Conservation (phyloP, 1,140 invertebrate genomes). For the Condylostylus longicornis region DNA sequence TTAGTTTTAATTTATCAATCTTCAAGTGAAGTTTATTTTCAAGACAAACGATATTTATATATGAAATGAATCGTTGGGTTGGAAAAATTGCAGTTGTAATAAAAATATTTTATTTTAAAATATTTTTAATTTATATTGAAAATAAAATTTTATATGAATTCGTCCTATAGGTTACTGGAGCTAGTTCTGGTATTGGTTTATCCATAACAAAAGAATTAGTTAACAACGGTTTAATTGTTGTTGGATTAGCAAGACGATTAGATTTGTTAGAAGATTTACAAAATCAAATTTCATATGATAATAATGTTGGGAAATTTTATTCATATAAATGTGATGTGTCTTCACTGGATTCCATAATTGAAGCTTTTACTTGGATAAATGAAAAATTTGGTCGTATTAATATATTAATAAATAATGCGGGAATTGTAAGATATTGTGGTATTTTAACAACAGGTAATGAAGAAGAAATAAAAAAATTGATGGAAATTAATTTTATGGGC, state of each 20-base stretch:
- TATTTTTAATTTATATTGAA: no score
- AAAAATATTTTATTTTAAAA: no score
- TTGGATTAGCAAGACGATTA: slow-evolving; percentile 47
- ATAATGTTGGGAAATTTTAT: slow-evolving; percentile 31
- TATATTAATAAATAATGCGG: slow-evolving; percentile 58
- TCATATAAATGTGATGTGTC: slow-evolving; percentile 44
- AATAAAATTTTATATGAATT: no score
- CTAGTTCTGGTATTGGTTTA: slow-evolving; percentile 50
- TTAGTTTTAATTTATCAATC: no score
- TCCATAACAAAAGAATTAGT: slow-evolving; percentile 37
- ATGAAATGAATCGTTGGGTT: slow-evolving; percentile 13
- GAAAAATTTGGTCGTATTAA: slow-evolving; percentile 43
- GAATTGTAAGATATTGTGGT: slow-evolving; percentile 32
- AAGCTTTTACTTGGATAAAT: slow-evolving; percentile 45
- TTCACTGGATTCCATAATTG: slow-evolving; percentile 43
- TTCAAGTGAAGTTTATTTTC: no score
- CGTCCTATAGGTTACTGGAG: slow-evolving; percentile 60
- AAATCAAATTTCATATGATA: slow-evolving; percentile 9
- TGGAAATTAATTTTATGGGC: slow-evolving; percentile 52
- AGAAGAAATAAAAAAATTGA: slow-evolving; percentile 32
- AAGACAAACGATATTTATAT: no score
- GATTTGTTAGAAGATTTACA: slow-evolving; percentile 37
- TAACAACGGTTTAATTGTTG: slow-evolving; percentile 43
- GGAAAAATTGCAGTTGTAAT: slow-evolving; percentile 33
- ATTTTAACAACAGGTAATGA: slow-evolving; percentile 22